Evolutionary conservation across 2,888 invertebrate genomes (phyloP).

Genomic region (Lasioglossum lativentre): DNA sequence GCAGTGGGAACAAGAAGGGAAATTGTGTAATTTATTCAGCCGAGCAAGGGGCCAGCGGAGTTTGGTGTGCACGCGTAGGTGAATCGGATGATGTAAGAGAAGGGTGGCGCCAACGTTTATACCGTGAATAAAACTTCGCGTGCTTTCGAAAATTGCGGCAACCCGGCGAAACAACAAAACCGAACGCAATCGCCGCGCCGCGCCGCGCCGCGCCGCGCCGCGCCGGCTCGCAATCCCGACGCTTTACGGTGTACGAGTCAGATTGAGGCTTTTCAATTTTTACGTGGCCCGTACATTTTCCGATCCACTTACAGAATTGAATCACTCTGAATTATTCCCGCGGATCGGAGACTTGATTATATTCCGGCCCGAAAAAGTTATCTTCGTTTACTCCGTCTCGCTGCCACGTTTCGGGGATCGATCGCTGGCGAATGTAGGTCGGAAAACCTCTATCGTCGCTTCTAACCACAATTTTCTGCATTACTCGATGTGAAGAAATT

Average conservation of each 20-base stretch:
- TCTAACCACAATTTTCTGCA: neutral
- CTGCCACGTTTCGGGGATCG: neutral
- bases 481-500: neutral
- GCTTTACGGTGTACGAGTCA: neutral
- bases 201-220: no score
- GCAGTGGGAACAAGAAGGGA: slow-evolving; percentile 64
- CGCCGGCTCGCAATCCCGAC: neutral
- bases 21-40: slow-evolving; percentile 79
- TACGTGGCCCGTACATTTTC: neutral
- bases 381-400: neutral
- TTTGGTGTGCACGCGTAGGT: slow-evolving; percentile 45
- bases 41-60: slow-evolving; percentile 60
- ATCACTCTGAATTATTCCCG: neutral
- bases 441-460: neutral
- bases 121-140: slow-evolving; percentile 66
- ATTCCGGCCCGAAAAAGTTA: neutral
- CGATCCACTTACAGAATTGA: slow-evolving; percentile 11
- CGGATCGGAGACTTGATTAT: neutral
- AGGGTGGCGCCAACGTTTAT: slow-evolving; percentile 61
- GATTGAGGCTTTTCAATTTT: slow-evolving; percentile 7
- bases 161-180: slow-evolving; percentile 33
- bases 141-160: slow-evolving; percentile 50
- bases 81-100: slow-evolving; percentile 53
- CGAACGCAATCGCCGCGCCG: slow-evolving; percentile 24
- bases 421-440: neutral